These are phyloP conservation scores for Allobates femoralis DNA, from an alignment of 2,797 vertebrate genomes.

Conservation along the genomic window DNA sequence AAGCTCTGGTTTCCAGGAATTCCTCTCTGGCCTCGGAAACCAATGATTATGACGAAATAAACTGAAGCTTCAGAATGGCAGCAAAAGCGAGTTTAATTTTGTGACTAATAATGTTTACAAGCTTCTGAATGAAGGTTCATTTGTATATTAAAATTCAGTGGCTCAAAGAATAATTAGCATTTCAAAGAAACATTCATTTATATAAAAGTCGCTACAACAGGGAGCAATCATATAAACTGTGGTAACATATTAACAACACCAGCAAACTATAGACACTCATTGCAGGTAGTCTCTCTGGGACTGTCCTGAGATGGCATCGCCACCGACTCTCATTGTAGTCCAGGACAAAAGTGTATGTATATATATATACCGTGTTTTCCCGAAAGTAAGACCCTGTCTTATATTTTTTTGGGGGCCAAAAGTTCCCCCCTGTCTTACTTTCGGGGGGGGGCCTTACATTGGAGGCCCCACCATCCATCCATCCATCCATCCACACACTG, in stretches of 20 bases:
- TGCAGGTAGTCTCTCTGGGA: background rate
- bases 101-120: conserved; percentile 2
- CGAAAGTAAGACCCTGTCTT: too few species aligned
- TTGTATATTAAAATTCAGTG: conserved; percentile 1
- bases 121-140: conserved; percentile 1
- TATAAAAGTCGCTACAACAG: background rate
- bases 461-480: too few species aligned
- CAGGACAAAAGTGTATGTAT: too few species aligned
- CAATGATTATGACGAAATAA: background rate
- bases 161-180: background rate
- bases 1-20: background rate
- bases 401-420: too few species aligned
- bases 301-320: background rate
- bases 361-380: too few species aligned
- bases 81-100: background rate
- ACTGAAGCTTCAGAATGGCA: background rate
- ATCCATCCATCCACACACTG: too few species aligned
- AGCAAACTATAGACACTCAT: background rate
- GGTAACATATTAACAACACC: background rate
- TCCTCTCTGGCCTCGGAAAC: background rate
- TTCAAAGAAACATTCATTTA: conserved; percentile 14
- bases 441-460: too few species aligned
- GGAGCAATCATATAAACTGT: background rate
- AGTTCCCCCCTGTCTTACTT: too few species aligned
- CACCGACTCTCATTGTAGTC: background rate